phyloP scores from a whole-genome alignment of 2,888 invertebrate genomes.

The Brenthis daphne region DNA sequence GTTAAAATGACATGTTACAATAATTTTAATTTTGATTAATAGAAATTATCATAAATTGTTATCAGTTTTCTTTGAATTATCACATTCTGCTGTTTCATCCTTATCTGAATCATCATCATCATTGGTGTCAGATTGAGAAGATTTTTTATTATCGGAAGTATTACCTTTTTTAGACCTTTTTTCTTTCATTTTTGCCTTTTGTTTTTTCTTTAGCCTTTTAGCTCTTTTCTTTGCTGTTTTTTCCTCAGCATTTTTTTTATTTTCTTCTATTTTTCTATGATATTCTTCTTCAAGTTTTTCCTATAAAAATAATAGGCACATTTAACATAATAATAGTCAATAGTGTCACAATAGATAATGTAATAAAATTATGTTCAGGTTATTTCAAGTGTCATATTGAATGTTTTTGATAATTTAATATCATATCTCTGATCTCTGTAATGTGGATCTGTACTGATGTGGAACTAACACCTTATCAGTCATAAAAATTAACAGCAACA shows the following conservation, averaged over 20 bases:
- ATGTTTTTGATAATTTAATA: no score
- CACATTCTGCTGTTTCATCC: slow-evolving; percentile 41
- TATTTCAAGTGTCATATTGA: no score
- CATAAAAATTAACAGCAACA: no score
- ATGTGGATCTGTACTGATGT: no score
- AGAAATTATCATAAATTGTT: slow-evolving; percentile 1
- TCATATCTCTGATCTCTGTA: no score
- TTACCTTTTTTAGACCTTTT: slow-evolving; percentile 67
- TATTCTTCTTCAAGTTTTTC: slow-evolving; percentile 93
- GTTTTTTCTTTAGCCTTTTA: slow-evolving; percentile 91
- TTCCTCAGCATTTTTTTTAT: slow-evolving; percentile 87
- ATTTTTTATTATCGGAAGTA: slow-evolving; percentile 40
- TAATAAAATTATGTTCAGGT: neutral
- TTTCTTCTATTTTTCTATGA: slow-evolving; percentile 89
- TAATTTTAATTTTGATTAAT: no score
- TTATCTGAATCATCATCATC: slow-evolving; percentile 42
- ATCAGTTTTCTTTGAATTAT: slow-evolving; percentile 12
- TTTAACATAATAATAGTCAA: no score
- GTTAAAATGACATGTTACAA: neutral
- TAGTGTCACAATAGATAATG: neutral
- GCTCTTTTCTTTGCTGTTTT: slow-evolving; percentile 95
- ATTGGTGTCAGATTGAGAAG: slow-evolving; percentile 60
- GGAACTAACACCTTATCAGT: no score
- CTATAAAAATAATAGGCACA: slow-evolving; percentile 58
- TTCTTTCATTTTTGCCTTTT: slow-evolving; percentile 61